Conservation (phyloP, 2,113 vertebrate species). For the Crypturellus undulatus region DNA sequence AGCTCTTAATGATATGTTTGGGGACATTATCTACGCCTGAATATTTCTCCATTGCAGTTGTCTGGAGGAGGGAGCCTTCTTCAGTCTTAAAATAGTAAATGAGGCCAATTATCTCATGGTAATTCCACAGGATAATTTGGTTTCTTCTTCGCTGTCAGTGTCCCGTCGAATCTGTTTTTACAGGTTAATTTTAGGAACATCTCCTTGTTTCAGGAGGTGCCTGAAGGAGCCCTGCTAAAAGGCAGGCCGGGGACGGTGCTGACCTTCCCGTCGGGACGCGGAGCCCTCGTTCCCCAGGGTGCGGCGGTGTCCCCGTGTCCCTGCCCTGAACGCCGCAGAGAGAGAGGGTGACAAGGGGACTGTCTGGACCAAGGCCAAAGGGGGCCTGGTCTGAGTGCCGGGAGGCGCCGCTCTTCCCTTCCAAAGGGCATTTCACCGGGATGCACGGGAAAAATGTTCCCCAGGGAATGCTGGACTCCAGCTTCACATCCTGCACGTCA, state of each 20-base stretch:
- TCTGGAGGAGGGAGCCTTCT: constrained; percentile 4
- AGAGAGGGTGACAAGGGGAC: not conserved
- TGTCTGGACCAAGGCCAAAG: not conserved
- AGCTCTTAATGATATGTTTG: constrained; percentile 55
- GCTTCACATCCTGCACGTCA: not conserved
- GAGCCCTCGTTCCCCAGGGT: not conserved
- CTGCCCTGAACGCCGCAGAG: not conserved
- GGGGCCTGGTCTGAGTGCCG: not conserved
- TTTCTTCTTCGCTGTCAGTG: not conserved
- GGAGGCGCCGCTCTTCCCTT: not conserved
- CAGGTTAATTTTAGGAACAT: constrained; percentile 57
- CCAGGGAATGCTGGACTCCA: not conserved
- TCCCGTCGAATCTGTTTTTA: not conserved
- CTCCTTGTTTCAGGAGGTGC: rapidly evolving
- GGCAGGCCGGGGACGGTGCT: rapidly evolving
- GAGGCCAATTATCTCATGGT: constrained; percentile 49
- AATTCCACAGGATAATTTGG: constrained; percentile 24
- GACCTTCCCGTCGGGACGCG: not conserved
- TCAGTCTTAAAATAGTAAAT: constrained; percentile 58
- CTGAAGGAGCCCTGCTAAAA: not conserved
- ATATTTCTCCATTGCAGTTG: constrained; percentile 31
- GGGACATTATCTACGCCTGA: not conserved
- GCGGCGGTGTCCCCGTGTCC: too few species aligned
- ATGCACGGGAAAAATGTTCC: not conserved
- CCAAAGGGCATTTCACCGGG: not conserved